Percentiles rank a stretch among this genome's conserved stretches.
Conservation (phyloP, 2,113 vertebrate genomes). For the Danio rerio region DNA sequence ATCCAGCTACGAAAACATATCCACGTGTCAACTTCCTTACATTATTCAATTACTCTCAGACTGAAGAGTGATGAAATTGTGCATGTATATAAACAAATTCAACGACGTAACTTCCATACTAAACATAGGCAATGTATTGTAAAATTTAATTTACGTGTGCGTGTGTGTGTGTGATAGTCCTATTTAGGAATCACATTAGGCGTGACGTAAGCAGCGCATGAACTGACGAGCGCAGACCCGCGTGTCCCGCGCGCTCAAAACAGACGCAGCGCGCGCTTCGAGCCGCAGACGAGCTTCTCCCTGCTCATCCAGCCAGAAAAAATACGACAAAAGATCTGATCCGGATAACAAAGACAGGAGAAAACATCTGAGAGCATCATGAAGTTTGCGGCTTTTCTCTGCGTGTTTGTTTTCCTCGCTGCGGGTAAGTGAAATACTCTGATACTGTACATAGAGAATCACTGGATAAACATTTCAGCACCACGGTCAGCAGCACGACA, state of each 20-base stretch:
- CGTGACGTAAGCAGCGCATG: conserved; percentile 33
- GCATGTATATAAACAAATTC: background rate
- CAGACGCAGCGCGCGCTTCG: conserved; percentile 26
- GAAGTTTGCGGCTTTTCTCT: conserved; percentile 63
- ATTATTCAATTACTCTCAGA: background rate
- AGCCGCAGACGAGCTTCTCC: conserved; percentile 6
- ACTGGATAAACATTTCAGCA: conserved; percentile 67
- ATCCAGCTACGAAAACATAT: no score
- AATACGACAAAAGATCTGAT: background rate
- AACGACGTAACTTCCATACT: background rate
- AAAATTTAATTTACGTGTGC: background rate
- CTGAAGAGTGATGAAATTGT: background rate
- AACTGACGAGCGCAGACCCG: conserved; percentile 7
- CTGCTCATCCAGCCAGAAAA: background rate
- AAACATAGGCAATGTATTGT: background rate
- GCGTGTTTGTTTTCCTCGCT: conserved; percentile 51
- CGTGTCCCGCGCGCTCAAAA: conserved; percentile 27
- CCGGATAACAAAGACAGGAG: background rate
- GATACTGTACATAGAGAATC: no score
- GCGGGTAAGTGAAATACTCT: conserved; percentile 66
- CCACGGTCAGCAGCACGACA: conserved; percentile 70
- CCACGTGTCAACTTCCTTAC: no score
- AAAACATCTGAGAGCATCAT: conserved; percentile 53
- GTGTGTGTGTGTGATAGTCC: background rate
- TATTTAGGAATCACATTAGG: background rate